These are phyloP conservation scores for Prochilodus magdalenae DNA, from an alignment of 2,113 vertebrate genomes.

Conservation along the genomic window DNA sequence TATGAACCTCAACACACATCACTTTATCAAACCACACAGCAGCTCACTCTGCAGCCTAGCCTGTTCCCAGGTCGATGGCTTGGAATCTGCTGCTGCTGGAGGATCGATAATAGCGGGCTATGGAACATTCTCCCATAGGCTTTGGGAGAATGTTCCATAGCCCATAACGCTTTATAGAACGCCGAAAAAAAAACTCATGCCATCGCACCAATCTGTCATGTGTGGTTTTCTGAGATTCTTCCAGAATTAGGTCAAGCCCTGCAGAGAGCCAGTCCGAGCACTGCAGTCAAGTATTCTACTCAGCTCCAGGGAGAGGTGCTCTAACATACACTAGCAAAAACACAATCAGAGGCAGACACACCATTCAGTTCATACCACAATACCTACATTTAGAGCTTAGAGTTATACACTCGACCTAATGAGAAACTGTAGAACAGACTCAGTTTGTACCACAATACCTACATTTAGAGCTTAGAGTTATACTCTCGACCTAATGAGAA, in stretches of 20 bases:
- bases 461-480: too few relatives aligned
- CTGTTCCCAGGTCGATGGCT: background rate
- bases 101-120: constrained; percentile 23
- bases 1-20: too few relatives aligned
- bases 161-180: background rate
- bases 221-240: constrained; percentile 2
- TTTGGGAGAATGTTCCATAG: constrained; percentile 19
- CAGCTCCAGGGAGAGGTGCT: background rate
- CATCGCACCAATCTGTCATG: constrained; percentile 6
- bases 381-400: too few relatives aligned
- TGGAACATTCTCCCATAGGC: too few relatives aligned
- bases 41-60: background rate
- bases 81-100: background rate
- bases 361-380: too few relatives aligned
- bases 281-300: background rate
- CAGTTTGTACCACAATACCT: too few relatives aligned
- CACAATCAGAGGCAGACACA: background rate
- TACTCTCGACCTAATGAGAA: too few relatives aligned
- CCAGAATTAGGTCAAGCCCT: background rate
- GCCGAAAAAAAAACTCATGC: constrained; percentile 8
- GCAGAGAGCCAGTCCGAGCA: background rate
- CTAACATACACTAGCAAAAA: background rate
- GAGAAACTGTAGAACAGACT: too few relatives aligned
- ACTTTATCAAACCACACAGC: background rate
- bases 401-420: too few relatives aligned